Conservation (phyloP, 2,113 vertebrate species). For the Sorex fumeus region DNA sequence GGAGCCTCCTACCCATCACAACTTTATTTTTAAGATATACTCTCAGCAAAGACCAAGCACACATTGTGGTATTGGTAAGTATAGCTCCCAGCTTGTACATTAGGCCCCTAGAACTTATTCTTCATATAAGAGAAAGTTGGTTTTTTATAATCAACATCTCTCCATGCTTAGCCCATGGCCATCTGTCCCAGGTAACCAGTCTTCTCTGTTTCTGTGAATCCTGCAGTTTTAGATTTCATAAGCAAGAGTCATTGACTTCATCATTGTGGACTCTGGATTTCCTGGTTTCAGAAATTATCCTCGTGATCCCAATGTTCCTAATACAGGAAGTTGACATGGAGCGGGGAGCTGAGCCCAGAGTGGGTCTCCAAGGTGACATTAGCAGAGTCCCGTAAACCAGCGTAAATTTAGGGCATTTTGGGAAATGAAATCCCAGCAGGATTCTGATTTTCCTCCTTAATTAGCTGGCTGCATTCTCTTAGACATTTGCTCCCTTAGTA, state of each 20-base stretch:
- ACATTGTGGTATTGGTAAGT: background rate
- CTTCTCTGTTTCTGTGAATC: background rate
- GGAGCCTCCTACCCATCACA: too few species aligned
- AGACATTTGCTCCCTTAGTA: conserved; percentile 48
- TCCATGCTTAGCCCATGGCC: background rate
- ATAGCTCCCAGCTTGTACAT: background rate
- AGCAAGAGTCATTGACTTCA: background rate
- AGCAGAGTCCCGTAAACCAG: conserved; percentile 68
- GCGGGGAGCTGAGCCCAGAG: background rate
- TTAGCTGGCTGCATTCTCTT: conserved; percentile 72
- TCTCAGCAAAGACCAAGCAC: background rate
- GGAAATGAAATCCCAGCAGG: conserved; percentile 86
- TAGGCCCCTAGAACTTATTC: background rate
- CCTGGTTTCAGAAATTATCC: background rate
- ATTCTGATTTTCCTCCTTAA: conserved; percentile 78
- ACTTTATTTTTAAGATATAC: background rate
- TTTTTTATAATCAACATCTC: background rate
- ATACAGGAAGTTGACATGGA: background rate
- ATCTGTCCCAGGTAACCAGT: background rate
- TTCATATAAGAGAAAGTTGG: background rate
- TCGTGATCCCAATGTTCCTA: background rate
- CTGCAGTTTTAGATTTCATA: background rate
- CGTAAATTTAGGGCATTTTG: conserved; percentile 68
- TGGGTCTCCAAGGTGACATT: conserved; percentile 68
- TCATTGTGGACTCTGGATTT: background rate